Base-by-base conservation (phyloP, 1,140 invertebrate species). In the Drosophila orosa region DNA sequence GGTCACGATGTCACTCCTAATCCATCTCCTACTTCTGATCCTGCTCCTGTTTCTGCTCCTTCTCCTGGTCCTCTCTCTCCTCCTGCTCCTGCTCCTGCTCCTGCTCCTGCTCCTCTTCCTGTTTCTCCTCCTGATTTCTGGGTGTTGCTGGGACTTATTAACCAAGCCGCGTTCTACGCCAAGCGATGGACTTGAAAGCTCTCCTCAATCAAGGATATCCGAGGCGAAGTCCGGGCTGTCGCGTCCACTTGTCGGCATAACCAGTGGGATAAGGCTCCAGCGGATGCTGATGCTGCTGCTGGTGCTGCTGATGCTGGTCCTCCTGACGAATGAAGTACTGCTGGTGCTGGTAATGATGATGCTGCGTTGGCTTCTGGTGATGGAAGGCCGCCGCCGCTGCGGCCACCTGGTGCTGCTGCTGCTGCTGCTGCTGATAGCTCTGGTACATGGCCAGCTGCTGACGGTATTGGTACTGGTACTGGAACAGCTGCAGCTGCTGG, bases 401-500 rank as follows among this genome's bases (percentile, higher is more conserved):
- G n/a, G n/a, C n/a, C n/a, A n/a, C n/a, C n/a, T n/a, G n/a, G n/a
- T 24, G 37, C 7, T n/a, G 40, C 40, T 5, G 40, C 39, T 17
- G 39, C 17, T 19, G 40, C 40, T 13, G 42, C 7, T 50, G 47
- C 29, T 52, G 48, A 9, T 54, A 54, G 31, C 50, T 54, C 19
- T 54, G 50, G 8, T 24, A 54, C 50, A 54, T 54, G 31, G 50
- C 50, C 50, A 54, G 5, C 31, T 54, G 50, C 50, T 54, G 50
- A 13, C 50, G 50, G 3, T 54, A 54, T 19, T 54, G 50, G 7
- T 54, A 35, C 31, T 54, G 50, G 10, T 33, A 33, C 31, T 33
- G 31, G 10, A 29, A 9, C 27, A 29, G 17, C 56, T 33, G 73
- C 35, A 42, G 39, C 56, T 56, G 62, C 50, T 81, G 75, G 37